Conservation (phyloP, 2,113 vertebrate genomes). For the Aspidoscelis tigris region DNA sequence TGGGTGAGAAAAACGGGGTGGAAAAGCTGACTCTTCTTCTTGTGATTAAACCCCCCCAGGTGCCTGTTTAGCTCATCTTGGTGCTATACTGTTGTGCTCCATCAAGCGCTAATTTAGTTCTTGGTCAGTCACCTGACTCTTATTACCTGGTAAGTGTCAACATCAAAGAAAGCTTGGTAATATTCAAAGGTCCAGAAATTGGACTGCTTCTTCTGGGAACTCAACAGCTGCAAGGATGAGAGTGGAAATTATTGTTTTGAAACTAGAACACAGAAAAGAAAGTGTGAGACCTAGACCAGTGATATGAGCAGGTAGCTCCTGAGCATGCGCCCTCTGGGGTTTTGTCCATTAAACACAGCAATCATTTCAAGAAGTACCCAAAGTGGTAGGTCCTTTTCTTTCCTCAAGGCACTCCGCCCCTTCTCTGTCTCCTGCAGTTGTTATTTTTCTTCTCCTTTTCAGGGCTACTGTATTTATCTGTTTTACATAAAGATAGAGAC, state of each 20-base stretch:
- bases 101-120: not conserved
- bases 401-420: not conserved
- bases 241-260: not conserved
- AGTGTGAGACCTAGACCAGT: not conserved
- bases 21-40: not conserved
- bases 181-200: conserved; percentile 90
- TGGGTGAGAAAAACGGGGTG: too few relatives aligned
- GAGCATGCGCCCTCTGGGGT: not conserved
- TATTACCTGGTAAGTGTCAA: conserved; percentile 86
- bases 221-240: conserved; percentile 76
- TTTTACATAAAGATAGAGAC: not conserved
- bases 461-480: not conserved
- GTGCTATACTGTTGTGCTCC: not conserved
- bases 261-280: not conserved
- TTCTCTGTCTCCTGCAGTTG: too few relatives aligned
- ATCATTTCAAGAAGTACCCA: not conserved
- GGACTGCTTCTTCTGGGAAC: conserved; percentile 72
- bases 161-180: conserved; percentile 88
- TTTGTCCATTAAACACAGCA: not conserved
- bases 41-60: not conserved
- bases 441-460: too few relatives aligned
- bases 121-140: not conserved
- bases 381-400: not conserved
- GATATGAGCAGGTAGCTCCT: not conserved
- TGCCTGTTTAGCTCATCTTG: not conserved